Percentiles rank a stretch among this genome's conserved stretches.
Evolutionary conservation across 2,797 vertebrate genomes (phyloP).

Genomic region (Acomys russatus): DNA sequence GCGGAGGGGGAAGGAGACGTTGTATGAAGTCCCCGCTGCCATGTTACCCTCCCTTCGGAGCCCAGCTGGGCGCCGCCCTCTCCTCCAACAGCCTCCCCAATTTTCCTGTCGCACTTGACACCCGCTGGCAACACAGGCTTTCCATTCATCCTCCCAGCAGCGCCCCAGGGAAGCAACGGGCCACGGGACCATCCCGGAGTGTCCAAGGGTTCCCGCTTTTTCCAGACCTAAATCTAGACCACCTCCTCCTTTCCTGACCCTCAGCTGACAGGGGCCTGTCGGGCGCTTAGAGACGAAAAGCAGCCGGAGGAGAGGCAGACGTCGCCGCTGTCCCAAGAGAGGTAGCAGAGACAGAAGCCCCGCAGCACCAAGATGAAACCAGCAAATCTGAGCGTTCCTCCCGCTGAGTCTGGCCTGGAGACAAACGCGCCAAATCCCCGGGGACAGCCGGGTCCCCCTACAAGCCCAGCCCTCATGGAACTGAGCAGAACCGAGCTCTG

Average conservation of each 20-base stretch:
- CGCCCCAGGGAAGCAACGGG: neutral
- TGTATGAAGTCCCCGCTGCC: slow-evolving; percentile 9
- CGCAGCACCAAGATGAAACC: neutral
- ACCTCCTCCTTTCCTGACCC: neutral
- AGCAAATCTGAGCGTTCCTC: neutral
- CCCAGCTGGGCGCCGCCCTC: slow-evolving; percentile 84
- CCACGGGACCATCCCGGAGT: slow-evolving; percentile 3
- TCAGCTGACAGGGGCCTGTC: neutral
- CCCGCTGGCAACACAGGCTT: slow-evolving; percentile 75
- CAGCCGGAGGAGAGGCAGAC: neutral
- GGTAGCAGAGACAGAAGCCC: neutral
- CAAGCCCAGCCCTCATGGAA: neutral
- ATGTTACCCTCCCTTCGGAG: slow-evolving; percentile 68
- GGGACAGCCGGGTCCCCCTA: neutral
- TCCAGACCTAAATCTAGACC: neutral
- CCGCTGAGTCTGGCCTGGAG: neutral
- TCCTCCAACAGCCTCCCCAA: slow-evolving; percentile 62
- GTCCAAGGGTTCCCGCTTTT: slow-evolving; percentile 30
- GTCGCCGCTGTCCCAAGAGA: slow-evolving; percentile 1
- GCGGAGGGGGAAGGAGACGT: neutral
- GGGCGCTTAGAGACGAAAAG: neutral
- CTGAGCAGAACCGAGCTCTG: neutral
- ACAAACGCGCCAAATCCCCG: neutral
- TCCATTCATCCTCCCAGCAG: slow-evolving; percentile 66
- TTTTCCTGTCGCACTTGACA: slow-evolving; percentile 79